Conservation (phyloP, 2,888 invertebrate genomes). For the Tolmerus cingulatus region DNA sequence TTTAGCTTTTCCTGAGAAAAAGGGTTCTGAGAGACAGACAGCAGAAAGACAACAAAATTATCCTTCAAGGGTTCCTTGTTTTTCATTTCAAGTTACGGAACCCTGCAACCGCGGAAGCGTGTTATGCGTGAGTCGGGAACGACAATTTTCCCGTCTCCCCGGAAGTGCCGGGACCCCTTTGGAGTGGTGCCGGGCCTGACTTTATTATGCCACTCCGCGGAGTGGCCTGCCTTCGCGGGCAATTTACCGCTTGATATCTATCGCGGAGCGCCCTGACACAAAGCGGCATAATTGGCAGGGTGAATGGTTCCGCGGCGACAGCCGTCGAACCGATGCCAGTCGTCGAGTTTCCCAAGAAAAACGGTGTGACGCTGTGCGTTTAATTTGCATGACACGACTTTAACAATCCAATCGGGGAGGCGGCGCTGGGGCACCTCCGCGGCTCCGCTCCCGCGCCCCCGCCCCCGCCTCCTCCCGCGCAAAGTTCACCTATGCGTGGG, state of each 20-base stretch:
- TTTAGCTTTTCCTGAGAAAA: too few relatives aligned
- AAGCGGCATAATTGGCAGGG: constrained; percentile 34
- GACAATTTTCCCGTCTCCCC: background rate
- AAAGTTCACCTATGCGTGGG: constrained; percentile 24
- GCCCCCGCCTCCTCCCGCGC: background rate
- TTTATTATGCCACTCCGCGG: constrained; percentile 18
- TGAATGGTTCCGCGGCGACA: constrained; percentile 32
- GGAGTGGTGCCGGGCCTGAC: background rate
- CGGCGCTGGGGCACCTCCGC: background rate
- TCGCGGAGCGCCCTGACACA: background rate
- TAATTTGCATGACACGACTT: constrained; percentile 40
- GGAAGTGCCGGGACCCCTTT: background rate
- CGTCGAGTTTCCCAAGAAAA: constrained; percentile 13
- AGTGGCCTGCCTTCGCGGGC: background rate
- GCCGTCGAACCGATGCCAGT: background rate
- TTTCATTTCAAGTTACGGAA: too few relatives aligned
- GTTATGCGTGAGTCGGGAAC: background rate
- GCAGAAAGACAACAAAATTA: too few relatives aligned
- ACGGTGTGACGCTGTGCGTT: constrained; percentile 34
- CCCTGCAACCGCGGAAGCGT: background rate
- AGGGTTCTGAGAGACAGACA: too few relatives aligned
- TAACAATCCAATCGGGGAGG: constrained; percentile 32
- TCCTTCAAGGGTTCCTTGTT: too few relatives aligned
- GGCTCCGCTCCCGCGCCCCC: background rate
- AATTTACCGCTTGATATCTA: constrained; percentile 1